phyloP scores from a whole-genome alignment of 2,113 vertebrate species.

The Struthidea cinerea region DNA sequence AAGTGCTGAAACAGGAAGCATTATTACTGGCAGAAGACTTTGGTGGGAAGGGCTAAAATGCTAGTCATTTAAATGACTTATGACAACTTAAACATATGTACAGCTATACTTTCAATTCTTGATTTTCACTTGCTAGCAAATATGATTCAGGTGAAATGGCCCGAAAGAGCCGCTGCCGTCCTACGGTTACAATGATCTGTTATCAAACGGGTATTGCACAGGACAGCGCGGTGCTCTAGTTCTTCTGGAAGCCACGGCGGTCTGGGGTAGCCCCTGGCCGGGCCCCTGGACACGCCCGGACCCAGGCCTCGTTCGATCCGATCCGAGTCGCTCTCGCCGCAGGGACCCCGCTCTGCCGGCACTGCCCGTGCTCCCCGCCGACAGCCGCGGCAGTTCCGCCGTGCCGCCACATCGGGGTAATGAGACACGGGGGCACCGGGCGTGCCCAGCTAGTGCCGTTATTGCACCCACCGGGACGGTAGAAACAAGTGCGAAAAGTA shows the following conservation, averaged over 20 bases:
- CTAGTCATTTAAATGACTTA: not conserved
- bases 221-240: accelerated
- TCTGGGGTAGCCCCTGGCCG: accelerated
- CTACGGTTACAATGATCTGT: too few species aligned
- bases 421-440: too few species aligned
- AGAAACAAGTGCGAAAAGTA: not conserved
- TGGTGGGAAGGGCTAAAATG: not conserved
- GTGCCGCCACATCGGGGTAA: not conserved
- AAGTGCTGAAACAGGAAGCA: not conserved
- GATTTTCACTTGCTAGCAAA: not conserved
- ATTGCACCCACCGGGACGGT: too few species aligned
- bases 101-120: not conserved
- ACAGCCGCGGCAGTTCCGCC: not conserved
- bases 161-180: too few species aligned
- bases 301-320: not conserved
- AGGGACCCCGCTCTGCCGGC: too few species aligned
- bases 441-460: too few species aligned
- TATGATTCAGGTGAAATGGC: accelerated
- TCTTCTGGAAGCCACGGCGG: accelerated
- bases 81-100: not conserved
- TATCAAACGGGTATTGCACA: accelerated
- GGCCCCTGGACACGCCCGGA: too few species aligned
- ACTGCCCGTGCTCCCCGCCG: not conserved
- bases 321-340: not conserved
- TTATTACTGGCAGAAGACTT: not conserved